A percentile compares a stretch with the other conserved stretches of the same genome.
Evolutionary conservation across 2,888 invertebrate species (phyloP).

Genomic region (Theretra japonica): DNA sequence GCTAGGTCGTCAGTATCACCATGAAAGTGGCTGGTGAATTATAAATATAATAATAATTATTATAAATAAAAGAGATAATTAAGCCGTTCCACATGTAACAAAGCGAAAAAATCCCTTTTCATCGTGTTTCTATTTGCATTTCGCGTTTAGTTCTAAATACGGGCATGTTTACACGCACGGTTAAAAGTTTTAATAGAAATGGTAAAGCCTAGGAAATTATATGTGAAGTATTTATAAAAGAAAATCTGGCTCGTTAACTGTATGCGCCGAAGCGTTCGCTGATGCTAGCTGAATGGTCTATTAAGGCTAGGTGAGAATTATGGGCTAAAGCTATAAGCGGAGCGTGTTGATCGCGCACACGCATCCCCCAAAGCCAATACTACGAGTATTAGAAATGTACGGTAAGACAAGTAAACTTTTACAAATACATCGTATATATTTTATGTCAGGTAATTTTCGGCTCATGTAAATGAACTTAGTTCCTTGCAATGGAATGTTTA

Average conservation of each 20-base stretch:
- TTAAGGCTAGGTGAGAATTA: constrained; percentile 41
- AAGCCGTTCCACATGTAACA: not conserved
- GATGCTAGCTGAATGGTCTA: constrained; percentile 61
- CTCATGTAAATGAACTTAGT: too few species aligned
- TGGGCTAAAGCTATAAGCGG: constrained; percentile 15
- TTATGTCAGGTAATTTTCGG: too few species aligned
- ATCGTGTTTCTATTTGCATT: not conserved
- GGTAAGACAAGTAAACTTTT: too few species aligned
- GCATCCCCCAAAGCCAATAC: not conserved
- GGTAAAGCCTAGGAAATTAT: constrained; percentile 38
- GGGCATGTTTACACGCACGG: constrained; percentile 1
- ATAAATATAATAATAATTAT: not conserved
- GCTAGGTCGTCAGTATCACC: too few species aligned
- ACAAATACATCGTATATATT: too few species aligned
- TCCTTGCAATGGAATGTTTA: too few species aligned
- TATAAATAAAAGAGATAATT: not conserved
- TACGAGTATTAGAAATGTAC: too few species aligned
- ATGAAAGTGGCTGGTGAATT: too few species aligned
- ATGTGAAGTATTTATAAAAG: constrained; percentile 53
- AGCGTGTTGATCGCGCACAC: not conserved
- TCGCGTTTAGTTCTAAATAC: not conserved
- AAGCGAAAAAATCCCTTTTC: not conserved
- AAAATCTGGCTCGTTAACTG: constrained; percentile 75
- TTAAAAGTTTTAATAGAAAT: constrained; percentile 37
- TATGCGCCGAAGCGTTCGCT: constrained; percentile 65